Conservation (phyloP, 2,888 invertebrate genomes). For the Drosophila lutescens region DNA sequence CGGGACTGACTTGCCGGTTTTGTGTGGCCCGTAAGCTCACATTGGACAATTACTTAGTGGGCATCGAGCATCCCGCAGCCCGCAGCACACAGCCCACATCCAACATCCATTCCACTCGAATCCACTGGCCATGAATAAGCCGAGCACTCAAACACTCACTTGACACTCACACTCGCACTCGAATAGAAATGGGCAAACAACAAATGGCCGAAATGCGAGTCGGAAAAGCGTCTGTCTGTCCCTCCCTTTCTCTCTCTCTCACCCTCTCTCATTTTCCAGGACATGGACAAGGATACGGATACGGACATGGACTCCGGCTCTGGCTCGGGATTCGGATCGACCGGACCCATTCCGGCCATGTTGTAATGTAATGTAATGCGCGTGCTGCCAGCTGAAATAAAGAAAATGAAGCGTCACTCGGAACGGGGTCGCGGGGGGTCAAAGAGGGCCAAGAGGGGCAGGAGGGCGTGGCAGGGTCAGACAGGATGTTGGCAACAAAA, state of each 20-base stretch:
- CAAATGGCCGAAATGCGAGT: slow-evolving; percentile 39
- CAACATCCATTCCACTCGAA: slow-evolving; percentile 19
- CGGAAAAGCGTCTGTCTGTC: slow-evolving; percentile 1
- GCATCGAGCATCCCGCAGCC: not conserved
- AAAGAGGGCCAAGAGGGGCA: not conserved
- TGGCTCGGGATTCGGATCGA: slow-evolving; percentile 7
- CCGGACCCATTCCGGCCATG: slow-evolving; percentile 34
- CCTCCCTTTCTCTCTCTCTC: not conserved
- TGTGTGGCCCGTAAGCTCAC: not conserved
- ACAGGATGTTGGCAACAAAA: slow-evolving; percentile 58
- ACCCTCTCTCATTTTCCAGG: not conserved
- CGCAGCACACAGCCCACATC: slow-evolving; percentile 3
- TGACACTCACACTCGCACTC: slow-evolving; percentile 43
- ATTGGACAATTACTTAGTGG: slow-evolving; percentile 10
- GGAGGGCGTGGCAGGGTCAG: slow-evolving; percentile 9
- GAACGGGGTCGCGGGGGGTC: slow-evolving; percentile 10
- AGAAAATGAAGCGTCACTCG: slow-evolving; percentile 54
- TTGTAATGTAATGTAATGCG: slow-evolving; percentile 74
- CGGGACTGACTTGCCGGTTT: too few relatives aligned
- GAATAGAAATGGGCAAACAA: slow-evolving; percentile 23
- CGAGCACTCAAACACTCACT: slow-evolving; percentile 51
- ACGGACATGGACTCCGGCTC: slow-evolving; percentile 9
- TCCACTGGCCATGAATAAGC: slow-evolving; percentile 31
- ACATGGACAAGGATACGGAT: slow-evolving; percentile 11
- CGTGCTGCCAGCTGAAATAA: slow-evolving; percentile 66